These are phyloP conservation scores for Hydroisotoma schaefferi DNA, from an alignment of 2,888 invertebrate species.

Conservation along the genomic window DNA sequence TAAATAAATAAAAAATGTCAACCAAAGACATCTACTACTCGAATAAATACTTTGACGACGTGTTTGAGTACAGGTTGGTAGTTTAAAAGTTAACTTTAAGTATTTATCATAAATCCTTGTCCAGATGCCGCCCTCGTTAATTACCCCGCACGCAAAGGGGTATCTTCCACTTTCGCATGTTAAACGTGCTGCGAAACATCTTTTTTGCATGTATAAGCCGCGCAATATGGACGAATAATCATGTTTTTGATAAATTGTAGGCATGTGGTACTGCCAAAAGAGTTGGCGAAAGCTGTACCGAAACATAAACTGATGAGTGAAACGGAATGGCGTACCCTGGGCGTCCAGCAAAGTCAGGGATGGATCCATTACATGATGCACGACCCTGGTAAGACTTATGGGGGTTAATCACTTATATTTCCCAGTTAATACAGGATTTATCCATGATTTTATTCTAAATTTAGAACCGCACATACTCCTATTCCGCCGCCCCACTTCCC, in stretches of 20 bases:
- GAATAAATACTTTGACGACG: conserved; percentile 86
- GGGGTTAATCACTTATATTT: not conserved
- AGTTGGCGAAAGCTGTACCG: conserved; percentile 83
- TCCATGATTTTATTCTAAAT: too few species aligned
- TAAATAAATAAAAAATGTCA: conserved; percentile 26
- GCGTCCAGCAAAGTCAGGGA: conserved; percentile 93
- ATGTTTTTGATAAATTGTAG: too few species aligned
- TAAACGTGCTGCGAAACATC: too few species aligned
- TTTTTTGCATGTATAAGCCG: too few species aligned
- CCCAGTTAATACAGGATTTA: too few species aligned
- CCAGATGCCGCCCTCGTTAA: too few species aligned
- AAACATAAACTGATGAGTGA: conserved; percentile 91
- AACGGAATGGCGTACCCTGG: conserved; percentile 87
- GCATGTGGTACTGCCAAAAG: conserved; percentile 91
- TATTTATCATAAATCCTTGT: too few species aligned
- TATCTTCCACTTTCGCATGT: too few species aligned
- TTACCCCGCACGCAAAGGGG: too few species aligned
- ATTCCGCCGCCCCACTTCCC: conserved; percentile 56
- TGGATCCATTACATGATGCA: conserved; percentile 98
- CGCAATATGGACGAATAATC: too few species aligned
- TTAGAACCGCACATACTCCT: conserved; percentile 89
- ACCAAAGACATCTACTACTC: conserved; percentile 82
- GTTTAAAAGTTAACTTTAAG: too few species aligned
- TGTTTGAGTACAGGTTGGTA: conserved; percentile 92
- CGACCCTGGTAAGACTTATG: conserved; percentile 67